These are phyloP conservation scores for Prietella phreatophila DNA, from an alignment of 2,113 vertebrate species.

Conservation along the genomic window DNA sequence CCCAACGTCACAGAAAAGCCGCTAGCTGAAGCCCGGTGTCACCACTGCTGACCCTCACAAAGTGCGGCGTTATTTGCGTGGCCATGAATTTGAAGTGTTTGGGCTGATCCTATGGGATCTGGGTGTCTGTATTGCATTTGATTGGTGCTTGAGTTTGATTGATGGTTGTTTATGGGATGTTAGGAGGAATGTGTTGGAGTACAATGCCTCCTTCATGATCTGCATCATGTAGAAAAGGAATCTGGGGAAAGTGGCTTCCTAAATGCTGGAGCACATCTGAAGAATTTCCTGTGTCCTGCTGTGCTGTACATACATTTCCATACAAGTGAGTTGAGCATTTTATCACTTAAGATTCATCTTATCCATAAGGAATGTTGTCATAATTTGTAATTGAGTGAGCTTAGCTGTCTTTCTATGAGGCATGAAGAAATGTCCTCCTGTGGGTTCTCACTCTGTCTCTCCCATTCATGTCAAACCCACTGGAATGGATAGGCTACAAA, in stretches of 20 bases:
- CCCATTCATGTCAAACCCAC: background rate
- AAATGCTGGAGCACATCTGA: background rate
- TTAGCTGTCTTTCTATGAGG: conserved; percentile 13
- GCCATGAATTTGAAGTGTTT: conserved; percentile 36
- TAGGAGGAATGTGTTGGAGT: conserved; percentile 18
- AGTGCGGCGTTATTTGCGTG: conserved; percentile 41
- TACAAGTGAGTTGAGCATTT: background rate
- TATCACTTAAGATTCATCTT: conserved; percentile 21
- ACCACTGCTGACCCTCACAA: conserved; percentile 40
- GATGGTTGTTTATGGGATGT: conserved; percentile 3
- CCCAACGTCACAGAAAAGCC: conserved; percentile 39
- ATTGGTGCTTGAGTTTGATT: conserved; percentile 21
- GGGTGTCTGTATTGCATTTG: conserved; percentile 10
- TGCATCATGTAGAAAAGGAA: background rate
- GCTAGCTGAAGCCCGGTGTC: conserved; percentile 30
- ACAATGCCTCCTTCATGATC: conserved; percentile 24
- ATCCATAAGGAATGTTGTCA: conserved; percentile 24
- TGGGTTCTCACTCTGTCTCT: background rate
- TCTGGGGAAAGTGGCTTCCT: background rate
- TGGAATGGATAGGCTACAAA: conserved; percentile 19
- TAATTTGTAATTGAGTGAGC: conserved; percentile 41
- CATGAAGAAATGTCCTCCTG: conserved; percentile 22
- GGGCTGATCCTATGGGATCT: conserved; percentile 37
- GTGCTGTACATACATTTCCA: background rate
- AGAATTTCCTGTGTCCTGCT: background rate